Base-by-base conservation (phyloP, 2,113 vertebrate species). In the Anser cygnoides region DNA sequence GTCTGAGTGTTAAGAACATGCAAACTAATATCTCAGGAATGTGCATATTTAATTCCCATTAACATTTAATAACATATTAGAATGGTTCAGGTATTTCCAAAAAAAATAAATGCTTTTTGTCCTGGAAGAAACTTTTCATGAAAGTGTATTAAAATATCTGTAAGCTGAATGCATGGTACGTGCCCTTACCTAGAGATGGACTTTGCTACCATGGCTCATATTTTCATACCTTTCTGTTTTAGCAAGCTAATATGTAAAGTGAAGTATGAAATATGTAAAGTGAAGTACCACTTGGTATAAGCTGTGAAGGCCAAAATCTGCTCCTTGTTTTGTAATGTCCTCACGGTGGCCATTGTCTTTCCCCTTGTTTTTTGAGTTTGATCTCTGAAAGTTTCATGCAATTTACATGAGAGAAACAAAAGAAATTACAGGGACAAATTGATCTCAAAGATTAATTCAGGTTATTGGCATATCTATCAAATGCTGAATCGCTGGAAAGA, bases 381-480 rank as follows among this genome's bases (percentile, higher is more conserved):
- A 80, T 52, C 77, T 74, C 68, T 66, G 44, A 52, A 76, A 57
- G 8, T 58, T 80, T 21, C 29, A 31, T 74, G 50, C 3, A n/a
- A 10, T 88, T 84, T 86, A 12, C 31, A 1, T 31, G 41, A 77
- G 63, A 86, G 50, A 59, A 94, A 29, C 11, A 39, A 88, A 70
- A 49, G 67, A 46, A 85, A 72, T 52, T 11, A 26, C 37, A 71
- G 52, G 10, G 74, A 82, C 52, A 94, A 90, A 54, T 23, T 12
- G 8, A 13, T 12, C 59, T 95, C 39, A 21, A 41, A 57, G 22
- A 19, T 54, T 28, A 66, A 39, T 67, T 62, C 28, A 43, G 81
- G n/a, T 90, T 93, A 22, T 62, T 75, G 70, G 22, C 58, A 59
- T 46, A 46, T 62, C 41, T 82, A 74, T 74, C 79, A 88, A 59